These are phyloP conservation scores for Prolemur simus DNA, from an alignment of 2,113 vertebrate genomes.

Conservation along the genomic window DNA sequence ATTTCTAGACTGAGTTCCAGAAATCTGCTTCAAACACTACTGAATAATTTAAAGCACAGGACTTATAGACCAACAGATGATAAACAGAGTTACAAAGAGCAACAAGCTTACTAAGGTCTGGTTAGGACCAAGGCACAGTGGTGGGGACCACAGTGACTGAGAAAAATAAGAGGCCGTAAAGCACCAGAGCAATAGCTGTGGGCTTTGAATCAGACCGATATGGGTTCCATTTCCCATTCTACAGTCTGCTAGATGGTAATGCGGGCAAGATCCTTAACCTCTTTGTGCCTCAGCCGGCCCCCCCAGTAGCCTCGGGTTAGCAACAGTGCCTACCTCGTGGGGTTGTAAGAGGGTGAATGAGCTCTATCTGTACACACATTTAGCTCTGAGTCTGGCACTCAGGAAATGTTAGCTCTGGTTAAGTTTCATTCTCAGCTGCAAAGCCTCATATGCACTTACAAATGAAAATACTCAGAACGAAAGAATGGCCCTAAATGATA, in stretches of 20 bases:
- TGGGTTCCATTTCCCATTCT: not conserved
- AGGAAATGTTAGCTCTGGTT: not conserved
- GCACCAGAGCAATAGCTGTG: not conserved
- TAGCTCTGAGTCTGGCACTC: not conserved
- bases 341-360: not conserved
- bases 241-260: not conserved
- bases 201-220: not conserved
- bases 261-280: not conserved
- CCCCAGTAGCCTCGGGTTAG: not conserved
- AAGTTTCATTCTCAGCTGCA: not conserved
- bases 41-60: not conserved
- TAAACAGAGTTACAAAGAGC: not conserved
- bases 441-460: not conserved
- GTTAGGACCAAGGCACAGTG: not conserved
- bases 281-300: not conserved
- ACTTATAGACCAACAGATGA: not conserved
- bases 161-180: not conserved
- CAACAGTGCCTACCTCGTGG: not conserved
- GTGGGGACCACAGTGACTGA: not conserved
- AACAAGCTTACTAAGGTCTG: not conserved
- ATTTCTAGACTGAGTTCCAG: slow-evolving; percentile 31
- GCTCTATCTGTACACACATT: not conserved
- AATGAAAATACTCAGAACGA: not conserved
- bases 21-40: slow-evolving; percentile 31
- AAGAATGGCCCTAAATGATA: slow-evolving; percentile 7